Evolutionary conservation across 2,113 vertebrate genomes (phyloP), one percentile per base, ranked within the genome.

Genomic region (Pygoscelis antarcticus): DNA sequence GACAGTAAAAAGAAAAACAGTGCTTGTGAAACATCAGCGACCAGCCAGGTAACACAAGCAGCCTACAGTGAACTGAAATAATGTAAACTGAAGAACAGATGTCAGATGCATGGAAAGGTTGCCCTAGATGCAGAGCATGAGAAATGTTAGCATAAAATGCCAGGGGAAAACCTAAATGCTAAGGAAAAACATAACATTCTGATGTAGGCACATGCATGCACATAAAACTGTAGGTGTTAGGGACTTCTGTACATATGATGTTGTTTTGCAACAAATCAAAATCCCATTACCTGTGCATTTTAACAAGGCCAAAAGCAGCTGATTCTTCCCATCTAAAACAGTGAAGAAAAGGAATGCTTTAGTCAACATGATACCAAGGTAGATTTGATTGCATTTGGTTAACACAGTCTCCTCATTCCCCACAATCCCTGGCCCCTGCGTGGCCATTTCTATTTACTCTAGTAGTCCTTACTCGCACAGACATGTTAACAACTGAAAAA

Each of bases 301-400:
- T 84, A 99, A 98, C 97, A 99, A 97, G 81, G 99, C 99, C 98
- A 99, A 97, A 78, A 99, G 98, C 32, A 99, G 98, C 95, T 99
- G 99, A 97, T 99, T 99, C 98, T 99, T 99, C 70, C 99, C 99
- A 96, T 99, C 99, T 99, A 97, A 42, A 97, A 97, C 16, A 89
- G 69, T 25, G 27, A 93, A 96, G 78, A 83, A 81, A 87, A 96
- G 77, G 55, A 87, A 75, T 15, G 16, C 7, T 81, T 5, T 49
- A 23, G 32, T 93, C 51, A 82, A 22, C 23, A 23, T 9, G 22
- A 54, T 18, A 55, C 15, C 36, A 49, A 46, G 32, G 47, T 3
- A 87, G 65, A 65, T 66, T 18, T 46, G 72, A 80, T 27, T 32
- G 19, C 61, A 83, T 51, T 30, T 70, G 22, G 12, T 86, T 40